Evolutionary conservation across 2,797 vertebrate species (phyloP).

Genomic region (Sus cebifrons): DNA sequence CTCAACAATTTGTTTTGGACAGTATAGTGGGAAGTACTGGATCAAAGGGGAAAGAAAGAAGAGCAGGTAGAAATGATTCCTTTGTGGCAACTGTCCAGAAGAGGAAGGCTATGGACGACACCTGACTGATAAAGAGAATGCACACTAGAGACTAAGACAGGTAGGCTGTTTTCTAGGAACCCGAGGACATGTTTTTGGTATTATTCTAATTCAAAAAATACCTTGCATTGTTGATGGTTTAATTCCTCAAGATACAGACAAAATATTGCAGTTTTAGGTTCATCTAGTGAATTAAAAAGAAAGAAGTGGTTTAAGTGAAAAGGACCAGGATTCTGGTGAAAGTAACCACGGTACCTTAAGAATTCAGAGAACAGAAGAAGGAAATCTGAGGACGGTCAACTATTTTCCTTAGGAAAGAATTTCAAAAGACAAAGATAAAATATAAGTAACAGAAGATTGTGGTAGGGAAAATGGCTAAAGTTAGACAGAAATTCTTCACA

Average conservation of each 20-base stretch:
- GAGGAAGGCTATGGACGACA: neutral
- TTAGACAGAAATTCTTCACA: slow-evolving; percentile 41
- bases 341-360: neutral
- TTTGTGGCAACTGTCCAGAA: neutral
- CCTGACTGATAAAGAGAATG: neutral
- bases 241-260: neutral
- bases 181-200: neutral
- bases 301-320: slow-evolving; percentile 51
- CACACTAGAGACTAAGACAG: neutral
- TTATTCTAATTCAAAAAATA: neutral
- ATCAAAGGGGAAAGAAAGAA: neutral
- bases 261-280: slow-evolving; percentile 20
- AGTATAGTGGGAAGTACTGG: neutral
- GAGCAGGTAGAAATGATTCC: neutral
- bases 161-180: neutral
- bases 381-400: slow-evolving; percentile 40
- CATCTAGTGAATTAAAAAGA: slow-evolving; percentile 27
- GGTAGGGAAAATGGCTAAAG: neutral
- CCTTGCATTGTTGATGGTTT: neutral
- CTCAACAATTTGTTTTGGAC: neutral
- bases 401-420: slow-evolving; percentile 46
- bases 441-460: slow-evolving; percentile 22
- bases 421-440: slow-evolving; percentile 63
- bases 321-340: neutral
- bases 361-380: neutral